Evolutionary conservation across 1,140 invertebrate species (phyloP), one percentile per base, ranked within the genome.

Genomic region (Trichoplusia ni): DNA sequence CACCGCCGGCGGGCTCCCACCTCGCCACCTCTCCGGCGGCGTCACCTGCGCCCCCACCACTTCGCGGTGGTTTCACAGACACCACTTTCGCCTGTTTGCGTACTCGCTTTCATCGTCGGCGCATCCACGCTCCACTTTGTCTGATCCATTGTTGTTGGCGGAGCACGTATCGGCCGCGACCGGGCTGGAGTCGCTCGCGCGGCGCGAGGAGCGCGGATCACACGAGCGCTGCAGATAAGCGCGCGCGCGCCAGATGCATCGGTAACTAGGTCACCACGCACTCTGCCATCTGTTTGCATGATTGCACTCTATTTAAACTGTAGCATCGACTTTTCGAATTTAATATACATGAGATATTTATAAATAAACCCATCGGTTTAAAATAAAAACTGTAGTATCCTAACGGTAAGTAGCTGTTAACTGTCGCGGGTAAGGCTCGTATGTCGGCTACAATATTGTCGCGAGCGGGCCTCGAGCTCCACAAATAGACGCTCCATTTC

Each of bases 401-500:
- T 66, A 72, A 65, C 53, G 49, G 54, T 59, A 60, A 63, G 46
- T 31, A 56, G 54, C 46, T 25, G 64, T 69, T 71, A 71, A 71
- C 64, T 53, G 64, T 59, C 38, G 53, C 64, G 54, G 64, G 76
- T 84, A 75, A 77, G 75, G 63, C 71, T 79, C 73, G 77, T 79
- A 72, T 80, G 75, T 84, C 77, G 69, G 82, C 77, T 79, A 81
- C 72, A 82, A 80, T 86, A 82, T 81, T 86, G 85, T 88, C 82
- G 80, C 77, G 74, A 54, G 66, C 86, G 84, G 84, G 85, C 85
- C 85, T 88, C 87, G 82, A 71, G 71, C 69, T 76, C 78, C 79
- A 79, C 82, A 90, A 90, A 90, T 90, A 90, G 87, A 83, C 81
- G 85, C 69, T 85, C 85, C 85, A 88, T 81, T 88, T 90, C 82